Evolutionary conservation across 1,140 invertebrate species (phyloP), one percentile per base, ranked within the genome.

Genomic region (Metaphire vulgaris): DNA sequence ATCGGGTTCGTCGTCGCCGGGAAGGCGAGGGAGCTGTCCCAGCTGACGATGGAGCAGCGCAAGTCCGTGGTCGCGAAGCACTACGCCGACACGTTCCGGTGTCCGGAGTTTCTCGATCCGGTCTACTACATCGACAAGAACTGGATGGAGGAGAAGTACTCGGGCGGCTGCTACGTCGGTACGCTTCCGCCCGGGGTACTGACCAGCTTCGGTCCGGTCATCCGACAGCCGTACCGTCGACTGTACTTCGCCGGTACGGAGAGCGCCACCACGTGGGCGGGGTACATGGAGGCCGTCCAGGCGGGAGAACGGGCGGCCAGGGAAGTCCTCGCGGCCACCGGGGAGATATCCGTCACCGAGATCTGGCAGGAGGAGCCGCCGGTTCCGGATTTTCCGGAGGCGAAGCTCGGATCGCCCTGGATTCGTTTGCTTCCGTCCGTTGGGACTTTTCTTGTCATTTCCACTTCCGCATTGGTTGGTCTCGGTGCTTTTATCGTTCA

Each of bases 81-180:
- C 6, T 56, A 56, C 41, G 41, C 41, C 41, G 41, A 56, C 6
- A 12, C 41, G 6, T 56, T 56, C 41, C 6, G 21, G 41, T 12
- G 41, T 21, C 21, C 41, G 21, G 41, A 56, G 76, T 33, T 70
- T 66, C 74, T 76, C 21, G 56, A 86, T 83, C 82, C 84, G 1
- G 78, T 84, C 16, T 81, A 84, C 76, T 86, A 86, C 75, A 83
- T 84, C 68, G 86, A 87, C 77, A 81, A 84, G 56, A 85, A 87
- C 77, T 87, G 87, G 87, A 81, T 81, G 70, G 80, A 76, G 12
- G 86, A 87, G 78, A 83, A 87, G 75, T 87, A 85, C 79, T 83
- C 83, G 30, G 86, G 86, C 12, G 87, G 87, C 6, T 86, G 86
- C 75, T 74, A 74, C 30, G 72, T 74, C 2, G 28, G 21, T 26